A percentile compares a stretch with the other conserved stretches of the same genome.
These are phyloP conservation scores for Amblyteles armatorius DNA, from an alignment of 2,888 invertebrate genomes.

Conservation along the genomic window DNA sequence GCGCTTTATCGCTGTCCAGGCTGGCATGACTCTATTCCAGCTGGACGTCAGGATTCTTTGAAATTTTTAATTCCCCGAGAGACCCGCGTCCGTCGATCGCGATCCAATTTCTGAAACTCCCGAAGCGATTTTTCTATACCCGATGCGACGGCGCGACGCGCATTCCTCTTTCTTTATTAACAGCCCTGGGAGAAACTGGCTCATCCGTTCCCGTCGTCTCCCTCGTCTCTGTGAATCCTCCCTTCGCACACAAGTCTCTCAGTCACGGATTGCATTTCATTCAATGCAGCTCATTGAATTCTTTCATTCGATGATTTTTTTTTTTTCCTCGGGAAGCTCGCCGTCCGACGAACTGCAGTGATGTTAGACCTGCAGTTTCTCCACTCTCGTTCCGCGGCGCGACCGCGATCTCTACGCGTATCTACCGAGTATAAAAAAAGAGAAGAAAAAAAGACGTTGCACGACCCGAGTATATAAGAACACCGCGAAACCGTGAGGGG, in stretches of 20 bases:
- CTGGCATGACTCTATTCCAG: not conserved
- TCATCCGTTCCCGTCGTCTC: not conserved
- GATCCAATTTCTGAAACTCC: too few species aligned
- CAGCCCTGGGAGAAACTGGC: not conserved
- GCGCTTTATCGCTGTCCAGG: not conserved
- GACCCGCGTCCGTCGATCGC: too few species aligned
- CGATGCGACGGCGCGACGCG: not conserved
- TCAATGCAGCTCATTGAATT: not conserved
- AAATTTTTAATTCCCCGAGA: too few species aligned
- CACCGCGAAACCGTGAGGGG: constrained; percentile 32
- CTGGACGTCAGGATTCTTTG: too few species aligned
- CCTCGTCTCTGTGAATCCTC: not conserved
- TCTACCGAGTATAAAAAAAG: constrained; percentile 23
- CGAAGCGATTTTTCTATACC: too few species aligned
- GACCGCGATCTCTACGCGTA: constrained; percentile 4
- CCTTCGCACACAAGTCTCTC: not conserved
- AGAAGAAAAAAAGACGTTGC: not conserved
- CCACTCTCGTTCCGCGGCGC: constrained; percentile 26
- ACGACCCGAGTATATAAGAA: constrained; percentile 36
- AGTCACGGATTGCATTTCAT: not conserved
- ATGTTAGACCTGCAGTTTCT: constrained; percentile 37
- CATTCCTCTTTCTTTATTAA: not conserved
- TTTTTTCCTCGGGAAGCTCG: too few species aligned
- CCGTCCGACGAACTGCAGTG: not conserved
- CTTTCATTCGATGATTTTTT: not conserved